Percentiles rank a stretch among this genome's conserved stretches.
Conservation (phyloP, 2,113 vertebrate species). For the Todiramphus chloris region DNA sequence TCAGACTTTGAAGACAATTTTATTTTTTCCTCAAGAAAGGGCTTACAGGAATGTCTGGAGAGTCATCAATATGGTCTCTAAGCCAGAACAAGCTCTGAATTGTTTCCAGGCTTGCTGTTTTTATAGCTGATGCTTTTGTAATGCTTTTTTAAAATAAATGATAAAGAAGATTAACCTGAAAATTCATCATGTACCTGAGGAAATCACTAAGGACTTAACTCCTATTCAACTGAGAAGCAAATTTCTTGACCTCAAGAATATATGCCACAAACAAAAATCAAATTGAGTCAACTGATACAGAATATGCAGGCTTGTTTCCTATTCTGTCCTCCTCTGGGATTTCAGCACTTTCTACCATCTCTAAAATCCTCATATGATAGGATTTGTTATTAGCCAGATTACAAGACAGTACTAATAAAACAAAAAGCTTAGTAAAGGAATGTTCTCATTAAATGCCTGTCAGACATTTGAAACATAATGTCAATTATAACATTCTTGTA, state of each 20-base stretch:
- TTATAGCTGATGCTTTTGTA: not conserved
- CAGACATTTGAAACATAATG: not conserved
- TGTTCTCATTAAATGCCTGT: not conserved
- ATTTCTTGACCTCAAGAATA: not conserved
- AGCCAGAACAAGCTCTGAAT: not conserved
- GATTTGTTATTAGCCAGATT: not conserved
- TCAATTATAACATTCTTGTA: not conserved
- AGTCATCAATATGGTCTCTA: not conserved
- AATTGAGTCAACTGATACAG: not conserved
- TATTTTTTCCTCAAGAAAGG: not conserved
- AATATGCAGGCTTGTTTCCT: not conserved
- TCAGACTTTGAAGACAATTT: not conserved
- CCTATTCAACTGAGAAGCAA: not conserved
- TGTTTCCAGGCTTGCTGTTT: not conserved
- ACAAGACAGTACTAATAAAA: not conserved
- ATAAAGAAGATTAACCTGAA: not conserved
- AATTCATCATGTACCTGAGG: not conserved
- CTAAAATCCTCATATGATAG: not conserved
- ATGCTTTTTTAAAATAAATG: not conserved
- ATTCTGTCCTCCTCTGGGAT: not conserved
- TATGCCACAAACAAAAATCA: not conserved
- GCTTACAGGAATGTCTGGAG: not conserved
- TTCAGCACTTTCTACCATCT: not conserved
- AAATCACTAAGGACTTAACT: not conserved
- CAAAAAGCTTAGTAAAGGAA: not conserved